phyloP scores from a whole-genome alignment of 1,140 invertebrate species.

The Phenacoccus solenopsis region DNA sequence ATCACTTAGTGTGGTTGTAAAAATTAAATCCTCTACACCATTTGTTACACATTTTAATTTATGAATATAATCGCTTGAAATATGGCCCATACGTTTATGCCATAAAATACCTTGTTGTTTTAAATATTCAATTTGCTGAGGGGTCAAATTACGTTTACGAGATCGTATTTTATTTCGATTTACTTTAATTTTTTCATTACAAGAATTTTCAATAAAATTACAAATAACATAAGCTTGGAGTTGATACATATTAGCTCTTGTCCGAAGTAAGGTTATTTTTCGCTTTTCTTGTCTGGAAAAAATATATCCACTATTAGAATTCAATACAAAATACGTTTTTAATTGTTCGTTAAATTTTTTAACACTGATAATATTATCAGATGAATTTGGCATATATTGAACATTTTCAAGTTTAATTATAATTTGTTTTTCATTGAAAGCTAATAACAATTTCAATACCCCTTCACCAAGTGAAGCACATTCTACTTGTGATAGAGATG shows the following conservation, averaged over 20 bases:
- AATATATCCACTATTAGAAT: neutral
- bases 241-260: neutral
- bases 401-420: neutral
- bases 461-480: neutral
- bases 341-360: neutral
- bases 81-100: neutral
- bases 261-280: neutral
- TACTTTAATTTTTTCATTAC: no score
- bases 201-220: neutral
- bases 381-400: neutral
- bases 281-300: neutral
- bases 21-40: neutral
- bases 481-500: neutral
- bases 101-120: neutral
- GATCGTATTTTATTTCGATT: neutral
- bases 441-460: neutral
- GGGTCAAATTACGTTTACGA: neutral
- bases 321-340: neutral
- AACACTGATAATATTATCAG: neutral
- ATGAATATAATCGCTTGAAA: neutral
- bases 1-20: neutral
- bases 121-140: neutral
- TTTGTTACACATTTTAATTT: neutral
- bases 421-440: neutral
- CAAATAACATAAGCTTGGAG: neutral